Evolutionary conservation across 2,113 vertebrate genomes (phyloP).

Genomic region (Cebidichthys violaceus): DNA sequence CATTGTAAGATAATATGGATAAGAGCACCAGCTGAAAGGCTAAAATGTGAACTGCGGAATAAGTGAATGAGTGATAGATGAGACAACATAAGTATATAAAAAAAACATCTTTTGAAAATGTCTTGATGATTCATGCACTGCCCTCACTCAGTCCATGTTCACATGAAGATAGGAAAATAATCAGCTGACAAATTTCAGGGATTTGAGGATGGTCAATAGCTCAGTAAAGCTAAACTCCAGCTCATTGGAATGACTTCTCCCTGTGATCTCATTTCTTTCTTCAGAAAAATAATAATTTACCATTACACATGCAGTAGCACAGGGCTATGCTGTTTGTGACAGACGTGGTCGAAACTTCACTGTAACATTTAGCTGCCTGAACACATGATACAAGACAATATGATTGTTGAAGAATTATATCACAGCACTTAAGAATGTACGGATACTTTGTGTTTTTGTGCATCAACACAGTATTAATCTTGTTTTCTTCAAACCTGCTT

Average conservation of each 20-base stretch:
- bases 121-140: background rate
- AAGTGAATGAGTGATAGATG: background rate
- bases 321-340: slow-evolving; percentile 6
- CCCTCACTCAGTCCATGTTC: slow-evolving; percentile 2
- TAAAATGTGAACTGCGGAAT: slow-evolving; percentile 13
- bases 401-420: slow-evolving; percentile 49
- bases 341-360: slow-evolving; percentile 13
- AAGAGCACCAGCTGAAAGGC: slow-evolving; percentile 20
- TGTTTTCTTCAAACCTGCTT: slow-evolving; percentile 36
- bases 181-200: background rate
- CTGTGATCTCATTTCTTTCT: background rate
- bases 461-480: slow-evolving; percentile 37
- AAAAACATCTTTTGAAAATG: background rate
- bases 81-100: background rate
- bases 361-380: slow-evolving; percentile 13
- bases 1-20: slow-evolving; percentile 13
- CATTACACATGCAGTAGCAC: slow-evolving; percentile 2
- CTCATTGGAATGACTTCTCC: background rate
- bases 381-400: slow-evolving; percentile 28
- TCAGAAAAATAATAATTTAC: slow-evolving; percentile 11
- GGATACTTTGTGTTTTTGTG: slow-evolving; percentile 39
- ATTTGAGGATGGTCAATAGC: background rate
- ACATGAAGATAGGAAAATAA: slow-evolving; percentile 16
- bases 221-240: background rate
- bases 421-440: slow-evolving; percentile 56